These are phyloP conservation scores for Poecilia velifera DNA, from an alignment of 2,797 vertebrate genomes.

Conservation along the genomic window DNA sequence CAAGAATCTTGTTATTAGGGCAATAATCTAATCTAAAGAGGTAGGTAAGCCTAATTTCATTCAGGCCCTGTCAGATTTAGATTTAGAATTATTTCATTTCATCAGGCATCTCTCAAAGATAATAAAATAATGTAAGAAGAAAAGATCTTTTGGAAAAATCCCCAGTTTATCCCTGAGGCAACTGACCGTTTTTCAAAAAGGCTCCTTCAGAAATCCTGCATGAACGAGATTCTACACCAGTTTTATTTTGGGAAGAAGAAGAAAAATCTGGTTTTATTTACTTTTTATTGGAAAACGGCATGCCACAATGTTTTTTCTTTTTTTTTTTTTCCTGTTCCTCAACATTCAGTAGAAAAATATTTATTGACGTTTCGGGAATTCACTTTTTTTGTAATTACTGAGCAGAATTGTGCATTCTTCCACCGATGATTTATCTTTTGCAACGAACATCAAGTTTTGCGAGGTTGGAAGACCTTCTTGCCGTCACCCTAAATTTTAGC, in stretches of 20 bases:
- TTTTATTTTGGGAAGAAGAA: neutral
- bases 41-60: neutral
- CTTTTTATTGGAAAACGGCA: no score
- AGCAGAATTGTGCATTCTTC: neutral
- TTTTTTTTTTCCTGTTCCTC: no score
- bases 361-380: neutral
- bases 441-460: neutral
- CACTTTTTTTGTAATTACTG: neutral
- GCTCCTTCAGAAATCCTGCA: neutral
- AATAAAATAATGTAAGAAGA: neutral
- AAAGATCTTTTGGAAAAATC: neutral
- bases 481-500: neutral
- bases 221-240: neutral
- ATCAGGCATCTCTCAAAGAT: neutral
- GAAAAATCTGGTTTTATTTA: neutral
- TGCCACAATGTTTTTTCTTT: no score
- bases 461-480: neutral
- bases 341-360: neutral
- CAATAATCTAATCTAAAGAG: neutral
- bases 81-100: neutral
- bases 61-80: neutral
- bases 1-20: neutral
- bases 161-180: neutral
- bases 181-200: neutral
- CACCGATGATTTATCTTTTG: neutral